Evolutionary conservation across 2,797 vertebrate genomes (phyloP), one percentile per base, ranked within the genome.

Genomic region (Sitta carolinensis): DNA sequence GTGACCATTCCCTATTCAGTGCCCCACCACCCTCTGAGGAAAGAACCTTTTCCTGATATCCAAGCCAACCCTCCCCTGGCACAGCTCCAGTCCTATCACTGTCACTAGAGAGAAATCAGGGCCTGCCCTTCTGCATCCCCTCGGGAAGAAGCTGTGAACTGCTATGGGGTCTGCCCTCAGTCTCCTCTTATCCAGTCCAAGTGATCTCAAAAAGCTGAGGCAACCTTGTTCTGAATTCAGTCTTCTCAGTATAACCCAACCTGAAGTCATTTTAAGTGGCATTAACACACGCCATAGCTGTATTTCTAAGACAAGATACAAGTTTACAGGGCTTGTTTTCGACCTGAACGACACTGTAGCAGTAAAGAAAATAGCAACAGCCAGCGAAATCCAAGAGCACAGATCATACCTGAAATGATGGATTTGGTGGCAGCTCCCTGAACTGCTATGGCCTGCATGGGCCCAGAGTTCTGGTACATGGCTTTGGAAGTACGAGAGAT

Each of bases 401-500:
- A 2, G 12, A 14, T 11, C 3, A 1, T 95, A 98, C 98, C 98
- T 94, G 98, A 97, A 97, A 98, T 96, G 68, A 98, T 43, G 25
- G 98, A 94, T 92, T 98, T 98, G 90, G 98, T 91, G 83, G 97
- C 96, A 92, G 97, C 98, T 98, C 99, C 98, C 82, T 98, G 98
- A 80, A 98, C 97, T 1, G 98, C 98, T 97, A 99, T 98, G 74
- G 99, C 98, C 97, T 99, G 99, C 94, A 99, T 97, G 25, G 99
- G 99, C 55, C 98, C 98, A 17, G 98, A 98, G 90, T 98, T 98
- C 98, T 99, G 99, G 97, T 99, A 99, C 91, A 99, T 98, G 0
- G 98, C 98, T 98, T 99, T 99, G 68, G 99, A 99, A 87, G 99
- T 99, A 95, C 99, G 98, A 59, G 99, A 99, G 91, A 99, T 99